A percentile compares a stretch with the other conserved stretches of the same genome.
These are phyloP conservation scores for Bradynema listronoti DNA, from an alignment of 1,140 invertebrate genomes.

Conservation along the genomic window DNA sequence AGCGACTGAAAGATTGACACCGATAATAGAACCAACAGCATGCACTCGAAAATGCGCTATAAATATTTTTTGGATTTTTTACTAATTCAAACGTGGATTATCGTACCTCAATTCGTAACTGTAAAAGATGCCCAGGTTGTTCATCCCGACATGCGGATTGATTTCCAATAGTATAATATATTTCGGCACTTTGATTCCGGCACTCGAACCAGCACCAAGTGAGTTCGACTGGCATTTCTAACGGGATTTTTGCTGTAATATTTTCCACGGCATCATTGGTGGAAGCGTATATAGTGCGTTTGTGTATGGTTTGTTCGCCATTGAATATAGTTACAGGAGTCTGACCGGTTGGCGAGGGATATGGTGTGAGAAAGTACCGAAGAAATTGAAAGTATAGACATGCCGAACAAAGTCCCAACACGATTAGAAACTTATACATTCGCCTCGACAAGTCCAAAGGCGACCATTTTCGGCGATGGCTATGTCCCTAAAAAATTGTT, in stretches of 20 bases:
- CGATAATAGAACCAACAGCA: slow-evolving; percentile 46
- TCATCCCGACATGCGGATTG: neutral
- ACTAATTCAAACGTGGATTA: neutral
- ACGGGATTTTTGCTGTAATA: neutral
- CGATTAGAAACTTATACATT: slow-evolving; percentile 36
- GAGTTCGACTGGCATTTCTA: too few species aligned
- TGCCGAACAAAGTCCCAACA: slow-evolving; percentile 28
- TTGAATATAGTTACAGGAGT: too few species aligned
- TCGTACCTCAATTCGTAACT: neutral
- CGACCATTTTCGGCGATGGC: neutral
- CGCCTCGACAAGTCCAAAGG: slow-evolving; percentile 18
- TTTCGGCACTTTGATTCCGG: neutral
- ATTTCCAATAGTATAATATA: slow-evolving; percentile 20
- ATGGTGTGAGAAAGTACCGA: slow-evolving; percentile 29
- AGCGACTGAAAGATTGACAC: slow-evolving; percentile 54
- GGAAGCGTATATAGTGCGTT: too few species aligned
- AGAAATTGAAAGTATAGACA: slow-evolving; percentile 43
- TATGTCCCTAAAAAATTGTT: neutral
- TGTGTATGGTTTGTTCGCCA: too few species aligned
- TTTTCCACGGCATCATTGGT: too few species aligned
- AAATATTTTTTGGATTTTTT: neutral
- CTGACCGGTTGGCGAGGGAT: too few species aligned
- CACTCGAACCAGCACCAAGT: slow-evolving; percentile 15
- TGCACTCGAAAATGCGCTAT: slow-evolving; percentile 51
- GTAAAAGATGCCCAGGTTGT: neutral